These are phyloP conservation scores for Philypnodon macrostomus DNA, from an alignment of 2,797 vertebrate genomes.

Conservation along the genomic window DNA sequence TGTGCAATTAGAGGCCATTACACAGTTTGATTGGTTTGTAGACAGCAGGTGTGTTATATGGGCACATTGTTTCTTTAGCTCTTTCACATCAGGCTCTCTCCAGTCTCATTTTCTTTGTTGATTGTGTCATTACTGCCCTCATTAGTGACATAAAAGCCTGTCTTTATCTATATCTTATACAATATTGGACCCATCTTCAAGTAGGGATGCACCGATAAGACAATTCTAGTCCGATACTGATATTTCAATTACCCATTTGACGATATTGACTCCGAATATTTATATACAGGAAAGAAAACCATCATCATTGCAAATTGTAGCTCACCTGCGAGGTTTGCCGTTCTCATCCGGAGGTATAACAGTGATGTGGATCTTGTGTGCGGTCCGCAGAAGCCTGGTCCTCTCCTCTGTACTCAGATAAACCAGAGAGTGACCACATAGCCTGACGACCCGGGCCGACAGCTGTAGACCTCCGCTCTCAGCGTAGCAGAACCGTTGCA, in stretches of 20 bases:
- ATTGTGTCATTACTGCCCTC: slow-evolving; percentile 5
- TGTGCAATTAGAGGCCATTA: slow-evolving; percentile 58
- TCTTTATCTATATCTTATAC: background rate
- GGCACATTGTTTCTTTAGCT: slow-evolving; percentile 17
- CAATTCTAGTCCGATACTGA: too few species aligned
- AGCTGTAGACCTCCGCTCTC: slow-evolving; percentile 87
- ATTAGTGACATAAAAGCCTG: slow-evolving; percentile 1
- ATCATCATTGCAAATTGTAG: too few species aligned
- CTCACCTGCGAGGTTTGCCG: slow-evolving; percentile 88
- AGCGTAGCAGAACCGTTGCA: slow-evolving; percentile 88
- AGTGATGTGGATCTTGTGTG: slow-evolving; percentile 89
- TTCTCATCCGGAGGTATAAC: slow-evolving; percentile 88
- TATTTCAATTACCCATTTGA: too few species aligned
- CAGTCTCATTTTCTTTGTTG: slow-evolving; percentile 6
- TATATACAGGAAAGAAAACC: too few species aligned
- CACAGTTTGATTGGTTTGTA: slow-evolving; percentile 55
- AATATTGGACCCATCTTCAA: background rate
- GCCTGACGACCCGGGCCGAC: slow-evolving; percentile 83
- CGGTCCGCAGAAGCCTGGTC: slow-evolving; percentile 77
- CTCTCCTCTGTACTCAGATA: slow-evolving; percentile 77
- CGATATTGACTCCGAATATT: too few species aligned
- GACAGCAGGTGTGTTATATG: slow-evolving; percentile 56
- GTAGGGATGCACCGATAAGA: too few species aligned
- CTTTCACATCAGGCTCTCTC: slow-evolving; percentile 1
- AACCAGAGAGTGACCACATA: slow-evolving; percentile 83